Base-by-base conservation (phyloP, 1,140 invertebrate genomes). In the Drosophila obscura region DNA sequence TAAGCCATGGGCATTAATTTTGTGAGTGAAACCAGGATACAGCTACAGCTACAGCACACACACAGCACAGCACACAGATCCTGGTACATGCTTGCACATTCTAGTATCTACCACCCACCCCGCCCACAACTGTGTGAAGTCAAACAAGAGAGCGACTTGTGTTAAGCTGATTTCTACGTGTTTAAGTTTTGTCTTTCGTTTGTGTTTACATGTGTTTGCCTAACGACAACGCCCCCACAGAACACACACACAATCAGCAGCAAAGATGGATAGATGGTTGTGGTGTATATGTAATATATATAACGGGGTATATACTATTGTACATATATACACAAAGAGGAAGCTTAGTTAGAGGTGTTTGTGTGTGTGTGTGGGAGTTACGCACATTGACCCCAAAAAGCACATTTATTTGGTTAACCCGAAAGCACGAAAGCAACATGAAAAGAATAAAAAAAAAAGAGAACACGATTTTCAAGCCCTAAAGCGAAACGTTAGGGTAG, bases 361-460 rank as follows among this genome's bases (percentile, higher is more conserved):
- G 9, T 3, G 31, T 4, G 11, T 39, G 35, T 13, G 11, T 39
- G 35, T 13, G 35, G 35, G 11, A 4, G 35, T 61, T 24, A 60
- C 43, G 46, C 31, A 75, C 68, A 79, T 24, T 79, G 80, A 82
- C 80, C 80, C 71, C 49, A 24, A 19, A 74, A 45, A 77, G 67
- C 51, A 85, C 73, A 81, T 87, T 81, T 85, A 68, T 85, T 81
- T 81, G 77, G 64, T 84, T 81, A 74, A 76, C 73, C 73, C 63
- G 46, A 43, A 35, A 15, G 22, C 24, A 24, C 22, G 26, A 16
- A 56, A 6, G 22, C 31, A 31, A 31, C 31, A 31, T 31, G 35
- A 39, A 39, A n/a, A n/a, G n/a, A n/a, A n/a, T n/a, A n/a, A n/a
- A n/a, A n/a, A n/a, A 35, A 28, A 28, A 28, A 28, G 5, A 13